These are phyloP conservation scores for Nycticorax nycticorax DNA, from an alignment of 2,113 vertebrate genomes.

Conservation along the genomic window DNA sequence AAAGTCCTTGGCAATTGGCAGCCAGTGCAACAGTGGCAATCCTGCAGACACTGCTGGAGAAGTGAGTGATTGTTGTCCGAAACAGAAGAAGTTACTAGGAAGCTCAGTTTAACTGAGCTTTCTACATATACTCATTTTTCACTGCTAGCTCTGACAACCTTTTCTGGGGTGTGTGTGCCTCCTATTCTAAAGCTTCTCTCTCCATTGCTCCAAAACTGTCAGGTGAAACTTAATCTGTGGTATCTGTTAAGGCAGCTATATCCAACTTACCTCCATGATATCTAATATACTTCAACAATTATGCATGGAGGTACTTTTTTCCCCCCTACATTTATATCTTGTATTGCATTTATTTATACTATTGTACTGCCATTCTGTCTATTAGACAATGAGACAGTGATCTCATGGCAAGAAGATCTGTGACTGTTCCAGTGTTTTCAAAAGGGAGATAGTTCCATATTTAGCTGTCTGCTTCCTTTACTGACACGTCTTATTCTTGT, in stretches of 20 bases:
- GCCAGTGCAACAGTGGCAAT: background rate
- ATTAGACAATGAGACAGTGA: background rate
- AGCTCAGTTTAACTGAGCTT: background rate
- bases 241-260: background rate
- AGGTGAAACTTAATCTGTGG: background rate
- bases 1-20: conserved; percentile 1
- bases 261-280: background rate
- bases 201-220: background rate
- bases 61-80: background rate
- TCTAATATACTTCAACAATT: background rate
- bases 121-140: background rate
- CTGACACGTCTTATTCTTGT: background rate
- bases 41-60: background rate
- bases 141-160: background rate
- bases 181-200: background rate
- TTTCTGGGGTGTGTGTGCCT: background rate
- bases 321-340: background rate
- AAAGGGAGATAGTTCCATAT: background rate
- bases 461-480: background rate
- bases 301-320: background rate
- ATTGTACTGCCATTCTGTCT: background rate
- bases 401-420: background rate
- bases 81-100: background rate
- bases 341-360: background rate
- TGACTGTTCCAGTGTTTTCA: background rate